A percentile compares a stretch with the other conserved stretches of the same genome.
phyloP scores from a whole-genome alignment of 2,888 invertebrate species.

The Aleiodes alternator region DNA sequence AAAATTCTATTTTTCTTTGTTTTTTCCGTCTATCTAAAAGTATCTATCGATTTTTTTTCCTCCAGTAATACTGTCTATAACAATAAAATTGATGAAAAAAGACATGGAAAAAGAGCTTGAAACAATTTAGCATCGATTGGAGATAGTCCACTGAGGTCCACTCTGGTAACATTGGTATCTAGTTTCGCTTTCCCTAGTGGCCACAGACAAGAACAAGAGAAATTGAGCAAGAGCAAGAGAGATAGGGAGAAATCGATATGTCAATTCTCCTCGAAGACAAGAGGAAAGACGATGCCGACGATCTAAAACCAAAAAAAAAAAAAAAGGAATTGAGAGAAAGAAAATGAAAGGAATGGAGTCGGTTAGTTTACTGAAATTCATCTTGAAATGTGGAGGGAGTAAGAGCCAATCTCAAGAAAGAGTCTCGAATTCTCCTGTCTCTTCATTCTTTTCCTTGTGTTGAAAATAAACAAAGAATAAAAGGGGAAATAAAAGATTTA shows the following conservation, averaged over 20 bases:
- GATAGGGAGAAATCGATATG: conserved; percentile 66
- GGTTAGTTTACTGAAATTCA: conserved; percentile 16
- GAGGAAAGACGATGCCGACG: conserved; percentile 51
- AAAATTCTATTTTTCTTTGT: no score
- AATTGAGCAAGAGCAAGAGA: conserved; percentile 27
- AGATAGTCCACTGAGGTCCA: background rate
- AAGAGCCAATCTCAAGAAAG: conserved; percentile 38
- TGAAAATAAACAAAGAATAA: conserved; percentile 3
- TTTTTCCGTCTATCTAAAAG: no score
- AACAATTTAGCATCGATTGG: conserved; percentile 34
- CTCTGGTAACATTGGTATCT: conserved; percentile 5
- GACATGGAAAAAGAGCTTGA: background rate
- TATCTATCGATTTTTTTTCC: no score
- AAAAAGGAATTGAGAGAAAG: conserved; percentile 30
- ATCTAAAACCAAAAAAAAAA: conserved; percentile 48
- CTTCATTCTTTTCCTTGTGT: conserved; percentile 11
- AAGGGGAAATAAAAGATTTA: background rate
- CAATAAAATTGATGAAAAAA: background rate
- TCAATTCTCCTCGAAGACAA: conserved; percentile 63
- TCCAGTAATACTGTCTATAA: background rate
- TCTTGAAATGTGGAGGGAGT: conserved; percentile 9
- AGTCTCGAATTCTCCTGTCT: conserved; percentile 24
- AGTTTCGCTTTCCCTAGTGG: conserved; percentile 18
- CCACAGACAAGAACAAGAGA: background rate
- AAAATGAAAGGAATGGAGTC: conserved; percentile 42